Base-by-base conservation (phyloP, 1,140 invertebrate species). In the Oryzaephilus surinamensis region DNA sequence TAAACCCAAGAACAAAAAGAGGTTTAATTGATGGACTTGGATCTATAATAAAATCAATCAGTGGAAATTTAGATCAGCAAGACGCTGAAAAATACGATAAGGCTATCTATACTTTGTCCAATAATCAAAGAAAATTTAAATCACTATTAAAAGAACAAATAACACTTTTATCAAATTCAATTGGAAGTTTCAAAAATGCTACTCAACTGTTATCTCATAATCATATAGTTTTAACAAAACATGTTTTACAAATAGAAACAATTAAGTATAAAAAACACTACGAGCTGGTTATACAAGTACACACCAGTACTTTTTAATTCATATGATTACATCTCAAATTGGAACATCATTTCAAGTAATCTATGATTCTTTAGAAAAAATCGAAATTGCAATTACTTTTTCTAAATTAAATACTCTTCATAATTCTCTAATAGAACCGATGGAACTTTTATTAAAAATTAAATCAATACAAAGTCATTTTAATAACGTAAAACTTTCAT, bases 111-210 rank as follows among this genome's bases (percentile, higher is more conserved):
- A 21, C 6, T 6, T 10, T 21, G 6, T 21, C 20, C 20, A 2
- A 21, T 21, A 8, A 38, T 42, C 3, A 38, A 39, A 32, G 39
- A 24, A 20, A 42, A 42, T 24, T 27, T 36, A 34, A 38, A 42
- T 23, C 20, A 1, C 20, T 21, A 21, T 10, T 21, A 21, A 21
- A 21, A 21, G 20, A 21, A 6, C 20, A 21, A 21, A 21, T 21
- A 6, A 6, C 20, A 21, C 20, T 21, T 6, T 6, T 21, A 10
- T 10, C n/a, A n/a, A n/a, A n/a, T n/a, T n/a, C n/a, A n/a, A n/a
- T n/a, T n/a, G 10, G 10, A 21, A 21, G 10, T 6, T 21, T 21
- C 2, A 21, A 21, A 21, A 1, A 21, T 21, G 10, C 6, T 6
- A 21, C 10, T 2, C 6, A 1, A 21, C 6, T 21, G 6, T 21